These are phyloP conservation scores for Alaudala cheleensis DNA, from an alignment of 2,113 vertebrate genomes.

Conservation along the genomic window DNA sequence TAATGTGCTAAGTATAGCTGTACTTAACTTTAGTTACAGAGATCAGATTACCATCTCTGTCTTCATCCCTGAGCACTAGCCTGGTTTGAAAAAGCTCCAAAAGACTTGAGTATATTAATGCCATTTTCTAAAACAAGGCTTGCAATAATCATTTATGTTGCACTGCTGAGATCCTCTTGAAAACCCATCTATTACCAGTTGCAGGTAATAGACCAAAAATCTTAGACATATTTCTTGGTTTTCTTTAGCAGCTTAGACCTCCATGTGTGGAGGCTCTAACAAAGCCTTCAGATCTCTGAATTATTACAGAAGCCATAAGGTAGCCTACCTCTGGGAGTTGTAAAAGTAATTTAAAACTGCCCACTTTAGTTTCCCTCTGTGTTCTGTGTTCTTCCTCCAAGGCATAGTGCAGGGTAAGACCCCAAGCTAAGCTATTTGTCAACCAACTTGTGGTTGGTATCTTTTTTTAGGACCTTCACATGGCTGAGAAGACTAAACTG, in stretches of 20 bases:
- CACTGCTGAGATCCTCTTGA: background rate
- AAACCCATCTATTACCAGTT: background rate
- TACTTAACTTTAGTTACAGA: background rate
- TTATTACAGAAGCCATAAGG: background rate
- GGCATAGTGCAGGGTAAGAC: background rate
- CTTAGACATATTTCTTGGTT: background rate
- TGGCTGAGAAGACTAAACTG: constrained; percentile 92
- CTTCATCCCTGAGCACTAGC: background rate
- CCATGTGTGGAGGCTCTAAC: background rate
- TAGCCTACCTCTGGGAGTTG: background rate
- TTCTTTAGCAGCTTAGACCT: background rate
- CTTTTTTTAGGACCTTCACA: constrained; percentile 87
- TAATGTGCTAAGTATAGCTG: background rate
- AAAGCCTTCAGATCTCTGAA: background rate
- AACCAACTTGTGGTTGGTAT: background rate
- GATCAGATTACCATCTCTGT: background rate
- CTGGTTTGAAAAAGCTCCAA: background rate
- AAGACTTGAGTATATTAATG: background rate
- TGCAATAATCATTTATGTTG: background rate
- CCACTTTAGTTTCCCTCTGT: background rate
- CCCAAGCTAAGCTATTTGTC: background rate
- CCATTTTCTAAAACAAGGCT: background rate
- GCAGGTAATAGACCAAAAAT: background rate
- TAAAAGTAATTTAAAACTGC: background rate
- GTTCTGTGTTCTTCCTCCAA: background rate